Evolutionary conservation across 2,888 invertebrate species (phyloP).

Genomic region (Teinopalpus imperialis): DNA sequence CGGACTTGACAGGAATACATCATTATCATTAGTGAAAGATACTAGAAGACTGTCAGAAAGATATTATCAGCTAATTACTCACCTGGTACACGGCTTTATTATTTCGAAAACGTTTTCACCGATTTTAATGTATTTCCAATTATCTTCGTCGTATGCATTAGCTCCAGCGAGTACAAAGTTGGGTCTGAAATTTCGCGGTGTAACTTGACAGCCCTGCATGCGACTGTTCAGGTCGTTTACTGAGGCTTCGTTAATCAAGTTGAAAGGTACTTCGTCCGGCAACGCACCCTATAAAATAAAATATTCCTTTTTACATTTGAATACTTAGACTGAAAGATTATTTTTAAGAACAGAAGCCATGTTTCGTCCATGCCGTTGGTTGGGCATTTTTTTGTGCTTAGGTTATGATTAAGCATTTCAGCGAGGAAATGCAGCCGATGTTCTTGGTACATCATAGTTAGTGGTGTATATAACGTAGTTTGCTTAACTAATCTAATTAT

Average conservation of each 20-base stretch:
- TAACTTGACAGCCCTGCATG: constrained; percentile 69
- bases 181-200: constrained; percentile 83
- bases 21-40: too few relatives aligned
- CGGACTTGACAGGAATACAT: too few relatives aligned
- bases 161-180: constrained; percentile 85
- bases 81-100: constrained; percentile 85
- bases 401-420: too few relatives aligned
- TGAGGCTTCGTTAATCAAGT: constrained; percentile 85
- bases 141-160: constrained; percentile 84
- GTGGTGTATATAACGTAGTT: too few relatives aligned
- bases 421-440: too few relatives aligned
- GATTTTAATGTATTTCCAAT: constrained; percentile 87
- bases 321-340: too few relatives aligned
- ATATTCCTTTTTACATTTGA: too few relatives aligned
- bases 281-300: constrained; percentile 84
- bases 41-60: neutral
- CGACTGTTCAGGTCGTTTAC: constrained; percentile 85
- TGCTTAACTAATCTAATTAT: too few relatives aligned
- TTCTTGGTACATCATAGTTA: too few relatives aligned
- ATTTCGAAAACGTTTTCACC: constrained; percentile 84
- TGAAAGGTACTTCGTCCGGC: constrained; percentile 85
- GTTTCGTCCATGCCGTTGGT: too few relatives aligned
- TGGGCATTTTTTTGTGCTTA: too few relatives aligned
- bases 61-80: neutral
- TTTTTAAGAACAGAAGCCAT: too few relatives aligned